Evolutionary conservation across 2,113 vertebrate genomes (phyloP).

Genomic region (Fregetta grallaria): DNA sequence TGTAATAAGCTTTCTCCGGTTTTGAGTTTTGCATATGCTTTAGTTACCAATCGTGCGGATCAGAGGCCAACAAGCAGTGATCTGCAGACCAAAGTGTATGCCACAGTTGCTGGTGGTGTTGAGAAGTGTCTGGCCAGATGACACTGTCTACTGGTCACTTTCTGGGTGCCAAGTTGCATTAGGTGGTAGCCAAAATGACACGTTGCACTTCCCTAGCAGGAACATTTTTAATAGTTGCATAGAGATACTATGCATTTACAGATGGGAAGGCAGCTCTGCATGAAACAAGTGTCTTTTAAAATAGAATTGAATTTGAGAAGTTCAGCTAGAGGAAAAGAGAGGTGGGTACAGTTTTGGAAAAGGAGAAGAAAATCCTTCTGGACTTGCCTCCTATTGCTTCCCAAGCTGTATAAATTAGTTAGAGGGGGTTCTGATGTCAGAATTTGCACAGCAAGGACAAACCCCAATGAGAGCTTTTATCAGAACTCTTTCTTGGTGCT

Average conservation of each 20-base stretch:
- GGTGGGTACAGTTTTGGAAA: neutral
- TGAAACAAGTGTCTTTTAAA: neutral
- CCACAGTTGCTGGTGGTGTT: neutral
- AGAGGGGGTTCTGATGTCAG: neutral
- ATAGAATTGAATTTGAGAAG: neutral
- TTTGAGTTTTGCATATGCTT: neutral
- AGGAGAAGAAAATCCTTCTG: neutral
- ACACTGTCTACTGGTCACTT: rapidly evolving
- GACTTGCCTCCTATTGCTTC: neutral
- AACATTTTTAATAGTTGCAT: neutral
- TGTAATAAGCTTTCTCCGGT: neutral
- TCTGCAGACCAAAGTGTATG: rapidly evolving
- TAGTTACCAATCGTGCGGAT: rapidly evolving
- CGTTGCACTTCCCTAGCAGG: rapidly evolving
- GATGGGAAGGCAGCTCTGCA: neutral
- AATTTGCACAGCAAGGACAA: neutral
- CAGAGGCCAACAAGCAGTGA: neutral
- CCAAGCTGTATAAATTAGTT: neutral
- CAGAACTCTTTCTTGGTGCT: neutral
- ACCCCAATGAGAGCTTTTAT: neutral
- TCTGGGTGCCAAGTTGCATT: neutral
- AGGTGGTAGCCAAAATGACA: neutral
- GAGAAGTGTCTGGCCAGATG: neutral
- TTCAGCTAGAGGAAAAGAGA: neutral
- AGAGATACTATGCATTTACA: neutral